phyloP scores from a whole-genome alignment of 2,888 invertebrate genomes.

The Bursaphelenchus okinawaensis region DNA sequence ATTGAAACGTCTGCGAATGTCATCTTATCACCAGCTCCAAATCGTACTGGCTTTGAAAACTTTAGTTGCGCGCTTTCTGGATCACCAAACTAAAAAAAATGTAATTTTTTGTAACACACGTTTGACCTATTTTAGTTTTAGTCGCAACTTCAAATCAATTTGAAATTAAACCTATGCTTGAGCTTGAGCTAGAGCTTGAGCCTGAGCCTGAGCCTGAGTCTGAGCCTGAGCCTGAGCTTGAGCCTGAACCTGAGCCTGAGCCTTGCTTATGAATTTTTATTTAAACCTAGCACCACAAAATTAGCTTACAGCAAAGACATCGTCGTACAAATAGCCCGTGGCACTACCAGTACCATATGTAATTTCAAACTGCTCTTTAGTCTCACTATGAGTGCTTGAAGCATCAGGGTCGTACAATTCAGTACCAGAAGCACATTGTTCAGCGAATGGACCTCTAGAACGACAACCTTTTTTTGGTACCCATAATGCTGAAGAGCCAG shows the following conservation, averaged over 20 bases:
- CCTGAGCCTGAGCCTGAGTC: too few species aligned
- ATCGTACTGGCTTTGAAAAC: background rate
- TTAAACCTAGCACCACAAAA: background rate
- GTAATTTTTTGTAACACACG: too few species aligned
- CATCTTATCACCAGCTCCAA: slow-evolving; percentile 7
- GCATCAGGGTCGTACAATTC: slow-evolving; percentile 8
- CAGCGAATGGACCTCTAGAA: slow-evolving; percentile 2
- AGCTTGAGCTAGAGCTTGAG: too few species aligned
- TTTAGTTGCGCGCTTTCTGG: slow-evolving; percentile 2
- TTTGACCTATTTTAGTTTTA: too few species aligned
- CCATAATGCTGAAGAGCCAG: background rate
- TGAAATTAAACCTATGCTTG: too few species aligned
- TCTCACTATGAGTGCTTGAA: background rate
- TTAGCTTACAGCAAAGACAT: background rate
- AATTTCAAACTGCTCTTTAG: background rate
- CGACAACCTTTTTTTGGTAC: background rate
- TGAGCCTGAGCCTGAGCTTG: too few species aligned
- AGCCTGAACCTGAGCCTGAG: too few species aligned
- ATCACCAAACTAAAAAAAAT: slow-evolving; percentile 5
- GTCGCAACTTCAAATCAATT: too few species aligned
- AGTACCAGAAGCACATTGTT: background rate
- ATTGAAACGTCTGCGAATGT: slow-evolving; percentile 1
- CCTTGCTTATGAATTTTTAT: too few species aligned
- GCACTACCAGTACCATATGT: slow-evolving; percentile 9
- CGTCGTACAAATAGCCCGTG: background rate